phyloP scores from a whole-genome alignment of 2,797 vertebrate genomes.

The Leptoclinus maculatus region DNA sequence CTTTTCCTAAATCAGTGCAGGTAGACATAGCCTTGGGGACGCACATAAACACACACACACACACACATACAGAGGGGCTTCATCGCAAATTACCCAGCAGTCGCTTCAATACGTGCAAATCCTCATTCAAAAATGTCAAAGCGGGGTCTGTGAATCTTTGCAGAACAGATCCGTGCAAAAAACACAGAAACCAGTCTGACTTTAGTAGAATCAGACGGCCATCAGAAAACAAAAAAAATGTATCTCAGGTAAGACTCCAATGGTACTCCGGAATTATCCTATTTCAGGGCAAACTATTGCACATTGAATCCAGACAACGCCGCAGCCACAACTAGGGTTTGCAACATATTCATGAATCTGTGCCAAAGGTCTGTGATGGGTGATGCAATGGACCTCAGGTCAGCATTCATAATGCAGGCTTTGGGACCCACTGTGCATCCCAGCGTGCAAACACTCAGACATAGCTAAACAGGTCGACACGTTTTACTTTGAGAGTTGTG shows the following conservation, averaged over 20 bases:
- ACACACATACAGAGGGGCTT: neutral
- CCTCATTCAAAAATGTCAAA: neutral
- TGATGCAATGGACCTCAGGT: neutral
- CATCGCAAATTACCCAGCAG: conserved; percentile 4
- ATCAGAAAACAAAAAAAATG: neutral
- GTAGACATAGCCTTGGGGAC: conserved; percentile 63
- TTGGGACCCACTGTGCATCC: neutral
- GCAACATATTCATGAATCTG: neutral
- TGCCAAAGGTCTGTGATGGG: neutral
- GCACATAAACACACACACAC: neutral
- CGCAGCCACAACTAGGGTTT: neutral
- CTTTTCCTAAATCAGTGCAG: conserved; percentile 75
- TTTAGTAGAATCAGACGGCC: neutral
- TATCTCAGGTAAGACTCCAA: neutral
- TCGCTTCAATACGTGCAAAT: neutral
- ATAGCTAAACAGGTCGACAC: too few species aligned
- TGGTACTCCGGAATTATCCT: neutral
- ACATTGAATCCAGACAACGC: neutral
- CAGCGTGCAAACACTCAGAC: too few species aligned
- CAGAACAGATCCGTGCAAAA: neutral
- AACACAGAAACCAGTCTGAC: neutral
- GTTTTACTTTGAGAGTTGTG: too few species aligned
- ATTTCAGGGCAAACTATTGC: neutral
- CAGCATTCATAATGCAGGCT: neutral
- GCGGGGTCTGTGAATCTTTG: neutral